Evolutionary conservation across 2,888 invertebrate genomes (phyloP), one percentile per base, ranked within the genome.

Genomic region (Hemaris fuciformis): DNA sequence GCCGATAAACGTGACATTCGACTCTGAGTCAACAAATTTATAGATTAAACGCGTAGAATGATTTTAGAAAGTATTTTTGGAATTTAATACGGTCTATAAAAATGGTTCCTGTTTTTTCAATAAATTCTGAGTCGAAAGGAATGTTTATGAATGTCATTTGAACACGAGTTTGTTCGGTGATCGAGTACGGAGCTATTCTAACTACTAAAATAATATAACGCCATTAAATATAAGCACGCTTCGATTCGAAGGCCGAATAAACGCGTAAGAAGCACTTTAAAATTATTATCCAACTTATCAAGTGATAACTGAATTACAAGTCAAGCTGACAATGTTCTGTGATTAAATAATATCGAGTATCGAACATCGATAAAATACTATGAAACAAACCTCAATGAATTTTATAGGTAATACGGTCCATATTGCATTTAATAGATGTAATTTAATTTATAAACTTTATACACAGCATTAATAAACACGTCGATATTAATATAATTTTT

Each of bases 1-100:
- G 67, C 71, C 69, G 66, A 59, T 48, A 31, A 27, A 53, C 53
- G 18, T 53, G 10, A 15, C 7, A 18, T 2, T 53, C 53, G 15
- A 53, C 25, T 48, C 25, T 31, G 15, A 15, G 48, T n/a, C 22
- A 6, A 48, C n/a, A 10, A 38, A n/a, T n/a, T n/a, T n/a, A n/a
- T n/a, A n/a, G n/a, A n/a, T n/a, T n/a, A n/a, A 38, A 38, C 13
- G 10, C n/a, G 38, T 38, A 38, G 38, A n/a, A n/a, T 38, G 38
- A n/a, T 38, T 38, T 38, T 38, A 38, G 38, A 38, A 38, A n/a
- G 38, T 38, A 38, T 38, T 38, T 38, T 38, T 38, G 38, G 38
- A 38, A 10, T 38, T 38, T n/a, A 38, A 38, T 38, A 38, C 38
- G 3, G 38, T 38, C 38, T n/a, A n/a, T n/a, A 38, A 31, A 38